These are phyloP conservation scores for Philaethria dido DNA, from an alignment of 2,888 invertebrate species.

Conservation along the genomic window DNA sequence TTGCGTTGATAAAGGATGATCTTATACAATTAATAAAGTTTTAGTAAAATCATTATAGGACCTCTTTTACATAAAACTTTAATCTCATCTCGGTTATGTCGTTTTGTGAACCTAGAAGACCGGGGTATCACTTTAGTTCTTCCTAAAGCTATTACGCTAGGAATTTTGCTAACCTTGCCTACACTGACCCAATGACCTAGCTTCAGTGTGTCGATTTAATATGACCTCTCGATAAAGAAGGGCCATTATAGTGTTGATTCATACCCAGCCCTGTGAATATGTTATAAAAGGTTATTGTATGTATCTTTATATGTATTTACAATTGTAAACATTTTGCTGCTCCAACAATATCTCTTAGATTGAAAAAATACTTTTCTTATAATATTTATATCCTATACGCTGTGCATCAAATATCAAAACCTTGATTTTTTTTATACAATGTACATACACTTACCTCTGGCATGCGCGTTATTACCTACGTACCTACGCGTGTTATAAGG, in stretches of 20 bases:
- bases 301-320: neutral
- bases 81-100: neutral
- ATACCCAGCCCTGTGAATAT: neutral
- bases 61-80: too few species aligned
- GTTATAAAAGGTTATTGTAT: neutral
- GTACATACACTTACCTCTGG: too few species aligned
- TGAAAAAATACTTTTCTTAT: neutral
- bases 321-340: neutral
- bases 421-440: too few species aligned
- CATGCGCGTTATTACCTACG: too few species aligned
- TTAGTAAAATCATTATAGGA: neutral
- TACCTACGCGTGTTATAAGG: neutral
- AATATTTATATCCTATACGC: neutral
- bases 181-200: conserved; percentile 32
- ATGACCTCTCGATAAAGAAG: conserved; percentile 34
- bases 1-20: neutral
- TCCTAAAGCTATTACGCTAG: conserved; percentile 10
- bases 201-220: conserved; percentile 26
- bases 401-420: neutral
- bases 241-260: conserved; percentile 24
- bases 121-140: neutral
- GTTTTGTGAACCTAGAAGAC: neutral
- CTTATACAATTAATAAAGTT: neutral
- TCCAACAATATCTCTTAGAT: neutral
- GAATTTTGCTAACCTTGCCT: conserved; percentile 26